Percentiles rank a stretch among this genome's conserved stretches.
phyloP scores from a whole-genome alignment of 2,113 vertebrate species.

The Archocentrus centrarchus region DNA sequence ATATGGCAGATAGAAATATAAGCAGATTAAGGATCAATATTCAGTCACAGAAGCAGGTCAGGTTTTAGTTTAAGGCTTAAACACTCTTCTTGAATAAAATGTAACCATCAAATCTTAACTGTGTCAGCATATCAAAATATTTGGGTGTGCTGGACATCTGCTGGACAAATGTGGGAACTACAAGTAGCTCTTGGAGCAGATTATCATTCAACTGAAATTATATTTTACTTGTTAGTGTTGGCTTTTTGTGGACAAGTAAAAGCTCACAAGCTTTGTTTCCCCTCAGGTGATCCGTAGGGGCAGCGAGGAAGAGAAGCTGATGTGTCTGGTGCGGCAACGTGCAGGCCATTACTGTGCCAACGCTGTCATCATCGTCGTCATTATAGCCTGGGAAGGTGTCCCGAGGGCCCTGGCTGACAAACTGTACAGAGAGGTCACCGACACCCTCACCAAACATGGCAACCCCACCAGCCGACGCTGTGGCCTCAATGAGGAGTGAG shows the following conservation, averaged over 20 bases:
- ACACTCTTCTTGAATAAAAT: neutral
- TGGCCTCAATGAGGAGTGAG: conserved; percentile 96
- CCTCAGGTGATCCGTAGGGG: conserved; percentile 92
- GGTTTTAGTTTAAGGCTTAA: neutral
- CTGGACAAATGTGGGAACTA: conserved; percentile 26
- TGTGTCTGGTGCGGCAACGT: conserved; percentile 93
- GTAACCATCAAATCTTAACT: neutral
- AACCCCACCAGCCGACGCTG: conserved; percentile 97
- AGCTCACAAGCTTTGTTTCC: conserved; percentile 12
- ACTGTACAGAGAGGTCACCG: conserved; percentile 90
- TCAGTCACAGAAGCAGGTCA: neutral
- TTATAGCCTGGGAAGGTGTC: conserved; percentile 97
- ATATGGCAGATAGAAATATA: neutral
- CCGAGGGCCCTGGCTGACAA: conserved; percentile 89
- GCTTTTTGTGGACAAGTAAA: neutral
- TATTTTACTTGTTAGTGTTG: neutral
- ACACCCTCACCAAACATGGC: conserved; percentile 90
- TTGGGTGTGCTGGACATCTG: conserved; percentile 27
- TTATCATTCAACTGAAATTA: neutral
- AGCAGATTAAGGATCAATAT: neutral
- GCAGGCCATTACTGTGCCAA: conserved; percentile 94
- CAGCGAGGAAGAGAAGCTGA: conserved; percentile 91
- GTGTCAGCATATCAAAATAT: neutral
- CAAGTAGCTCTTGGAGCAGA: neutral
- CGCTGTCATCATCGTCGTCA: conserved; percentile 93